Evolutionary conservation across 1,140 invertebrate species (phyloP), one percentile per base, ranked within the genome.

Genomic region (Galendromus occidentalis): DNA sequence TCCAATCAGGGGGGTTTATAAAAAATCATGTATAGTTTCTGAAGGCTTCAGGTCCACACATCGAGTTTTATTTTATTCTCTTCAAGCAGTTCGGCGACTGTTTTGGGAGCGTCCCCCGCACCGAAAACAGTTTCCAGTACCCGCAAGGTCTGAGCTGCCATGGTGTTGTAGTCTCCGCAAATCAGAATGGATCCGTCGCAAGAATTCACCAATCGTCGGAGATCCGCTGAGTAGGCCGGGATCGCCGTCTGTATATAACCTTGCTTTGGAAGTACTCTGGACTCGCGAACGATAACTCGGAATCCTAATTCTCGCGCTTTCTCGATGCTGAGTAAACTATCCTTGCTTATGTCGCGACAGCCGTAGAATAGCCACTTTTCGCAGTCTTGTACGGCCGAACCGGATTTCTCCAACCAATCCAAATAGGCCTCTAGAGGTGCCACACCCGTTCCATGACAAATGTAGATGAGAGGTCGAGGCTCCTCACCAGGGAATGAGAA

Each of bases 31-130:
- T 47, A 47, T 6, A 22, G 20, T 14, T 4, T 14, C 28, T 14
- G 20, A 59, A 59, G n/a, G 14, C n/a, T 47, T 59, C 22, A 59
- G 22, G 51, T 59, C 51, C 51, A 59, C n/a, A 59, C 51, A 59
- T 59, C 51, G 22, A 59, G 22, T 25, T 59, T 59, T 59, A 59
- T 59, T 59, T 22, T 17, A 22, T 59, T 59, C 33, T 59, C 1
- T 22, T 59, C 25, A 2, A 59, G 20, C 1, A 59, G 51, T 17
- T 59, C 33, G 2, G 25, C 20, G 25, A 59, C 14, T 33, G 9
- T 2, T 59, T 59, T 4, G 17, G 51, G 14, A 17, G 51, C 33
- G 33, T 39, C 9, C 33, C 9, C 4, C 4, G 4, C 33, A 9
- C 9, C 25, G 1, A 59, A 22, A 59, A 59, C 25, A 14, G 17